Conservation (phyloP, 2,888 invertebrate species). For the Aphidoletes aphidimyza region DNA sequence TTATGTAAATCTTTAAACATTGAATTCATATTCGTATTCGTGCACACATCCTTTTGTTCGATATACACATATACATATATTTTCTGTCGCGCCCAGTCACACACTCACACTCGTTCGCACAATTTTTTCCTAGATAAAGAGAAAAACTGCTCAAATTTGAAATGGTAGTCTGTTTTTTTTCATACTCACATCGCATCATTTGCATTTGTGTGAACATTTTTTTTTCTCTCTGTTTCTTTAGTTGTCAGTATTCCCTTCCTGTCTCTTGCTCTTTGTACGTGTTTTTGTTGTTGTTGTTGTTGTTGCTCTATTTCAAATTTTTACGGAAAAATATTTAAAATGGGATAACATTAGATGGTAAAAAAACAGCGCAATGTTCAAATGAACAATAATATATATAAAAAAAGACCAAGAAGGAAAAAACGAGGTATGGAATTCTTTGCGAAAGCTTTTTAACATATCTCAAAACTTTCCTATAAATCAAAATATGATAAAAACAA, state of each 20-base stretch:
- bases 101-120: neutral
- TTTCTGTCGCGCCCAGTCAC: too few relatives aligned
- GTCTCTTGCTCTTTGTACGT: neutral
- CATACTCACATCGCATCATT: too few relatives aligned
- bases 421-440: neutral
- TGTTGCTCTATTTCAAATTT: neutral
- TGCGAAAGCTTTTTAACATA: conserved; percentile 25
- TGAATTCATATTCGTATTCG: neutral
- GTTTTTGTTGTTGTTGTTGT: neutral
- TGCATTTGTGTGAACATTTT: neutral
- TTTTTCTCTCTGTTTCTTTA: neutral
- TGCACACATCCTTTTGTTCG: neutral
- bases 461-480: conserved; percentile 36
- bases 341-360: neutral
- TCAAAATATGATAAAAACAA: conserved; percentile 38
- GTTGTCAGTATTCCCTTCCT: neutral
- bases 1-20: conserved; percentile 42
- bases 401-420: neutral
- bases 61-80: too few relatives aligned
- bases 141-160: neutral
- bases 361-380: neutral
- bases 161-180: neutral
- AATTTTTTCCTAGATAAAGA: neutral
- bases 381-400: conserved; percentile 22
- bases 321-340: conserved; percentile 24